Base-by-base conservation (phyloP, 1,140 invertebrate genomes). In the Samia ricini region DNA sequence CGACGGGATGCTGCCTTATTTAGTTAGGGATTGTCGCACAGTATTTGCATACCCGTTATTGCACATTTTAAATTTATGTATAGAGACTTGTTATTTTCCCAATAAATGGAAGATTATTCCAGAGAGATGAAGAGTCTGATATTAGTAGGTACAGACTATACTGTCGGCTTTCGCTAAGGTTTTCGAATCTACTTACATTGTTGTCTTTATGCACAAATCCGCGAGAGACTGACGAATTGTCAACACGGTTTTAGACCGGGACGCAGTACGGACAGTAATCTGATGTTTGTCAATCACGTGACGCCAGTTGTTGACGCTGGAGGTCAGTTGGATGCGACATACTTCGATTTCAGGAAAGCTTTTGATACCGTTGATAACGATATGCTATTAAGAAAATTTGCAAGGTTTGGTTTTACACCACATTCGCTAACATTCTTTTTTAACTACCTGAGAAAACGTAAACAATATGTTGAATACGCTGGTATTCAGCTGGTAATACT, bases 281-380 rank as follows among this genome's bases (percentile, higher is more conserved):
- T 26, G 8, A 26, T 26, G 5, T 68, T 63, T 55, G 50, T 65
- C 19, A 26, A 56, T 15, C 29, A 63, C 10, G 29, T 64, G 18
- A 8, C 58, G 18, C 18, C 58, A 26, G 23, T 56, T 19, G 42
- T 70, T 10, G 64, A 71, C 54, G 55, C 55, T 21, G 61, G 69
- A 8, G 26, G 26, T 15, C 68, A 71, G 22, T 59, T 68, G 0
- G 64, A 68, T 21, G 52, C 51, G 7, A 61, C 59, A 2, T 72
- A 70, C 33, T 66, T 72, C 22, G 67, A 72, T 62, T 75, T 66
- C 55, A 55, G 60, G 23, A 71, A 72, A 57, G 72, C 69, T 0
- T 74, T 72, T 7, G 69, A 71, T 19, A 33, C 18, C 5, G 66
- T 69, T 8, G 69, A 74, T 51, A 71, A 70, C 19, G 58, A 70